Base-by-base conservation (phyloP, 1,140 invertebrate genomes). In the Aricia agestis region DNA sequence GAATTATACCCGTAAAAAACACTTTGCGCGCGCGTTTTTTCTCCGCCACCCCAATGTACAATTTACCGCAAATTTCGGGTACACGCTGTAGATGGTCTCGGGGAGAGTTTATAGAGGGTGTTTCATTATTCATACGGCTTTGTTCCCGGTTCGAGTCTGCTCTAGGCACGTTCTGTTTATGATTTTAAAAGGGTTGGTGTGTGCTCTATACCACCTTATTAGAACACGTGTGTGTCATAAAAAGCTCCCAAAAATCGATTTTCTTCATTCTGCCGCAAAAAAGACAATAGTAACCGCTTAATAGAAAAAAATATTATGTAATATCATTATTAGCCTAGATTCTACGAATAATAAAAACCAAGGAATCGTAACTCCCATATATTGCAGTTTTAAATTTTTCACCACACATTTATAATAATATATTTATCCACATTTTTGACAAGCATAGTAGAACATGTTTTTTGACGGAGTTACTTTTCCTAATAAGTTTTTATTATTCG, bases 1-100 rank as follows among this genome's bases (percentile, higher is more conserved):
- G 86, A 88, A 90, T 90, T 88, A 88, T 83, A 85, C 84, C 80
- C 82, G 85, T 87, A 87, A 88, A 88, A 88, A 90, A 89, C 88
- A 90, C 83, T 90, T 90, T 90, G 82, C 76, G 77, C 74, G 74
- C 72, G 76, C 82, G 80, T 87, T 90, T 88, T 89, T 89, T 86
- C 73, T 70, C 77, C 72, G 78, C 78, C 81, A 81, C 87, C 84
- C 82, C 74, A 78, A 77, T 76, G 76, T 76, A 75, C 76, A 82
- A 79, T 79, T 81, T 71, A 80, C 77, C 80, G 72, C 77, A 82
- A 82, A 79, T 84, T 84, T 82, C 79, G 80, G 77, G 80, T 76
- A 76, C 78, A 75, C 73, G 71, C 68, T 70, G 72, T 68, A 72
- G 77, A 70, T 78, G 69, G 78, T 72, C 74, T 73, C 76, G 73